These are phyloP conservation scores for Brachypteracias leptosomus DNA, from an alignment of 2,113 vertebrate species.

Conservation along the genomic window DNA sequence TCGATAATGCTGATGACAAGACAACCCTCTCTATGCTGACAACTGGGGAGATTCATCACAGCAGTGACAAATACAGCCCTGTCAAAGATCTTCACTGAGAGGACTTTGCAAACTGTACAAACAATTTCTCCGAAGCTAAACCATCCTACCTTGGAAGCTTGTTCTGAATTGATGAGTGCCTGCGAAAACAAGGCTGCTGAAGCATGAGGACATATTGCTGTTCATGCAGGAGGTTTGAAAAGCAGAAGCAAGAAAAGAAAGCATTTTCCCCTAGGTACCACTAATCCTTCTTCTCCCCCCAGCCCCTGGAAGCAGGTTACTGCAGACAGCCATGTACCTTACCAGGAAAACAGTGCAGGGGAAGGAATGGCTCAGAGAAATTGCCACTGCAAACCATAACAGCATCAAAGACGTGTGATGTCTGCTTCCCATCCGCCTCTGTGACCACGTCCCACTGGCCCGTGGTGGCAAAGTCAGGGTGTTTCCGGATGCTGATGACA, in stretches of 20 bases:
- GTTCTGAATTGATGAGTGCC: not conserved
- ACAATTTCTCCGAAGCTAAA: not conserved
- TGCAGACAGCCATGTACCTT: accelerated
- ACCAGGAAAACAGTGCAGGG: slow-evolving; percentile 82
- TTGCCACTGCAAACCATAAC: slow-evolving; percentile 85
- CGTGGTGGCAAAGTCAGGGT: slow-evolving; percentile 71
- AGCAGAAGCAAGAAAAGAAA: not conserved
- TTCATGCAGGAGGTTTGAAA: not conserved
- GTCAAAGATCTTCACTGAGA: not conserved
- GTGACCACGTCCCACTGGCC: slow-evolving; percentile 86
- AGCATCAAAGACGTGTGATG: slow-evolving; percentile 78
- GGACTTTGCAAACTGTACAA: not conserved
- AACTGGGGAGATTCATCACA: not conserved
- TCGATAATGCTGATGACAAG: not conserved
- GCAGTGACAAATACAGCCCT: not conserved
- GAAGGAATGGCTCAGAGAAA: slow-evolving; percentile 71
- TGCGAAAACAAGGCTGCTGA: not conserved
- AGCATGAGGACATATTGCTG: accelerated
- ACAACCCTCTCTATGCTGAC: not conserved
- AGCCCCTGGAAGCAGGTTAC: not conserved
- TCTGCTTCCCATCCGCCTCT: slow-evolving; percentile 64
- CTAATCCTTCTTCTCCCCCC: not conserved
- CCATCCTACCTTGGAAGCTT: not conserved
- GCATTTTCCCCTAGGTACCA: accelerated
- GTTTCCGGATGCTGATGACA: slow-evolving; percentile 73